Base-by-base conservation (phyloP, 2,888 invertebrate species). In the Mimumesa dahlbomi region DNA sequence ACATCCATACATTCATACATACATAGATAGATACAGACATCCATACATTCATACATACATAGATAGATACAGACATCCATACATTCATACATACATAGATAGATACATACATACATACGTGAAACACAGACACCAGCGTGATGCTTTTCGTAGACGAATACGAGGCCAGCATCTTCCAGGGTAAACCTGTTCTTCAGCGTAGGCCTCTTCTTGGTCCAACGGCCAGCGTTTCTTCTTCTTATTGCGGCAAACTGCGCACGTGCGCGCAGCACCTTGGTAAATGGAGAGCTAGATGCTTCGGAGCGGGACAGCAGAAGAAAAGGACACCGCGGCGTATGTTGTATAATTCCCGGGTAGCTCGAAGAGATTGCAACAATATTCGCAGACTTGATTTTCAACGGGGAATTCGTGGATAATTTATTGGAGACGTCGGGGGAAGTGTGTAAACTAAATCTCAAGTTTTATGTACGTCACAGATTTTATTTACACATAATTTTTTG, bases 251-350 rank as follows among this genome's bases (percentile, higher is more conserved):
- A 63, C 46, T 57, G 79, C 86, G 85, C 86, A 85, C 86, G 86
- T 85, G 86, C 86, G 84, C 72, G 75, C 75, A 79, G 73, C 85
- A 85, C 83, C 82, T 85, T 70, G 67, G 74, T 54, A 79, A 82
- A 80, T 77, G 73, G 74, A 73, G 70, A 43, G 19, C 43, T 48
- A 59, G 59, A 73, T 54, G 66, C 69, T 22, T 42, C 50, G 48
- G 70, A 57, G 49, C 50, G 61, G 36, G 53, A 57, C 38, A 29
- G 38, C 48, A 54, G 53, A 48, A 36, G 58, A 68, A 68, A 69
- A 69, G 54, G 62, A 52, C 36, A 25, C 19, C 42, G 18, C 16
- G n/a, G 7, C 31, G 50, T n/a, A 29, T 21, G 14, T 11, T 18
- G 4, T 40, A 16, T 5, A 40, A 1, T 34, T n/a, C n/a, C 11